phyloP scores from a whole-genome alignment of 2,888 invertebrate genomes.

The Brachylomia viminalis region DNA sequence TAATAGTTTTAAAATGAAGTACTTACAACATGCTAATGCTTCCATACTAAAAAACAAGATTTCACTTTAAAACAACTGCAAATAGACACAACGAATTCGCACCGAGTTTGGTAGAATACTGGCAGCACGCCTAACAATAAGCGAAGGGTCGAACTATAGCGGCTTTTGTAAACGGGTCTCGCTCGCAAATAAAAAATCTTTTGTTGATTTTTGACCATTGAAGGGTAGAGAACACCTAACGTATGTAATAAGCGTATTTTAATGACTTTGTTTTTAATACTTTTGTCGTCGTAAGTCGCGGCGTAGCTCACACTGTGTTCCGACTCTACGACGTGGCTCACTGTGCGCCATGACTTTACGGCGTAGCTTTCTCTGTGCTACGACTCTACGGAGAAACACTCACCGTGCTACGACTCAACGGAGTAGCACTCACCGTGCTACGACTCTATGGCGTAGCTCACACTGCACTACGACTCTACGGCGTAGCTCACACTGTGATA shows the following conservation, averaged over 20 bases:
- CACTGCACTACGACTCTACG: no score
- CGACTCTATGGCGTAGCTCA: no score
- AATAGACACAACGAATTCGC: conserved; percentile 7
- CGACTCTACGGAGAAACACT: no score
- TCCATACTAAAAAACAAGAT: conserved; percentile 12
- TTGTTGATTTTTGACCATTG: conserved; percentile 9
- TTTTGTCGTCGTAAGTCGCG: no score
- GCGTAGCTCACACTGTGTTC: no score
- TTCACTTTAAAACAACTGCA: conserved; percentile 12
- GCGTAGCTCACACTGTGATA: no score
- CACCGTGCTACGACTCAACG: no score
- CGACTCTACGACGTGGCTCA: no score
- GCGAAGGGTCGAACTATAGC: conserved; percentile 2
- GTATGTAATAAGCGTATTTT: conserved; percentile 8
- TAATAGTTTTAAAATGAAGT: conserved; percentile 11
- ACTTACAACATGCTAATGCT: conserved; percentile 13
- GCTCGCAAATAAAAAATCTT: conserved; percentile 5
- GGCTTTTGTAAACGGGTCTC: no score
- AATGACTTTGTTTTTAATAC: conserved; percentile 12
- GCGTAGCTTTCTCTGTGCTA: no score
- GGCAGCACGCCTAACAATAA: conserved; percentile 5
- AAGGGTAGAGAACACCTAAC: conserved; percentile 8
- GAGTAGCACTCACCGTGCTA: no score
- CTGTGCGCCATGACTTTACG: no score
- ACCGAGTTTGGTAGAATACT: conserved; percentile 13